phyloP scores from a whole-genome alignment of 2,888 invertebrate species.

The Leucophora obtusa region DNA sequence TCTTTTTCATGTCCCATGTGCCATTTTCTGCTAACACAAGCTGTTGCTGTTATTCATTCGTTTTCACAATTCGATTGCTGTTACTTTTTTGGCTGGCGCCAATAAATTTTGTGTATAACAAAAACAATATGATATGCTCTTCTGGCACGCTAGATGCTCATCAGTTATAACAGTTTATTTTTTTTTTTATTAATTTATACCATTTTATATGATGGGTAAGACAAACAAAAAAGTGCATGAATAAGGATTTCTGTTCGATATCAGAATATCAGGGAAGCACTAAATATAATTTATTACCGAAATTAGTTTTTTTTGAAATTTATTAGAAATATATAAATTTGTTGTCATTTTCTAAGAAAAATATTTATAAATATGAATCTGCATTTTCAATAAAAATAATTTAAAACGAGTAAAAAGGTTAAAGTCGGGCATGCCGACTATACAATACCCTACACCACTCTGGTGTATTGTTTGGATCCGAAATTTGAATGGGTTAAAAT shows the following conservation, averaged over 20 bases:
- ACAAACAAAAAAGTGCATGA: neutral
- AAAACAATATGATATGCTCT: slow-evolving; percentile 30
- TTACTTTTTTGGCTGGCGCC: slow-evolving; percentile 43
- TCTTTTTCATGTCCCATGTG: slow-evolving; percentile 2
- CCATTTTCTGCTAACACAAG: slow-evolving; percentile 19
- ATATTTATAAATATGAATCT: no score
- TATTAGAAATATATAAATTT: no score
- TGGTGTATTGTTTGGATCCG: no score
- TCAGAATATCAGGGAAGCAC: neutral
- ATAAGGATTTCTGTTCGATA: neutral
- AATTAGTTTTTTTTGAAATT: no score
- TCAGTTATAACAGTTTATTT: slow-evolving; percentile 39
- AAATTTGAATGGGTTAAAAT: no score
- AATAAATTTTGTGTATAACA: slow-evolving; percentile 39
- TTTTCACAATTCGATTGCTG: slow-evolving; percentile 30
- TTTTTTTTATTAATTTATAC: neutral
- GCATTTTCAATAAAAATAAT: no score
- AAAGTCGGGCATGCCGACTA: no score
- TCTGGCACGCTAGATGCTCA: slow-evolving; percentile 48
- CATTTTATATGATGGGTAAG: slow-evolving; percentile 8
- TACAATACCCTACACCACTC: no score
- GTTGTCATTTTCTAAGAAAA: no score
- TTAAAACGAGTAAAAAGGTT: no score
- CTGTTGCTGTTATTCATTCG: slow-evolving; percentile 49
- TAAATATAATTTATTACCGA: neutral